Evolutionary conservation across 1,140 invertebrate genomes (phyloP).

Genomic region (Leptinotarsa defecta): DNA sequence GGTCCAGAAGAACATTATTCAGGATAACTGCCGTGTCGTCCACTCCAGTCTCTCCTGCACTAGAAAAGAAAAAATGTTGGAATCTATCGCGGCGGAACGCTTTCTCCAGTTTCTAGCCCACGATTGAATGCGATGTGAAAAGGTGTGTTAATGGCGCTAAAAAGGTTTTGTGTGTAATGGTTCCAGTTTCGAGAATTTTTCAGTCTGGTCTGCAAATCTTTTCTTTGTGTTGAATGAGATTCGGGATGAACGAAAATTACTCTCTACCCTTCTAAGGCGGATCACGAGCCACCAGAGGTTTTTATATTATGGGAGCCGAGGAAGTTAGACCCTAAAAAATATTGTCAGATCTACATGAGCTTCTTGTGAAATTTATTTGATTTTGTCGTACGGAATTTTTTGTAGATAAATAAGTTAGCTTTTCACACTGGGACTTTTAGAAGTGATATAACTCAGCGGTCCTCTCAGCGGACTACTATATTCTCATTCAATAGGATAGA

Average conservation of each 20-base stretch:
- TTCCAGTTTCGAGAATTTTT: slow-evolving; percentile 21
- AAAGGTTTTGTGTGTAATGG: slow-evolving; percentile 27
- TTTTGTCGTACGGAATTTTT: no score
- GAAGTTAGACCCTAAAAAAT: no score
- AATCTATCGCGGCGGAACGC: not conserved
- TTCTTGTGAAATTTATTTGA: no score
- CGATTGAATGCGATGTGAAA: slow-evolving; percentile 22
- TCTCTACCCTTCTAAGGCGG: not conserved
- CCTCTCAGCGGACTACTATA: no score
- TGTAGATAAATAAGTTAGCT: no score
- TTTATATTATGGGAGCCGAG: no score
- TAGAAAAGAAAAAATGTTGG: slow-evolving; percentile 7
- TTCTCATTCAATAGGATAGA: no score
- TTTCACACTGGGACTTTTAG: no score
- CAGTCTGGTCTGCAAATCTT: slow-evolving; percentile 5
- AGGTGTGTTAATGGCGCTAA: slow-evolving; percentile 20
- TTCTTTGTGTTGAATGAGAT: not conserved
- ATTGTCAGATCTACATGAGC: no score
- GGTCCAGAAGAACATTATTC: not conserved
- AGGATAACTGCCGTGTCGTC: slow-evolving; percentile 4
- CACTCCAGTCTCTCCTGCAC: not conserved
- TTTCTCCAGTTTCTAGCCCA: slow-evolving; percentile 6
- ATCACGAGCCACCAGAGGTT: no score
- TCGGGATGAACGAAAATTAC: not conserved
- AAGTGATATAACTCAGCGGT: no score